Evolutionary conservation across 2,888 invertebrate species (phyloP).

Genomic region (Drosophila vallismaia): DNA sequence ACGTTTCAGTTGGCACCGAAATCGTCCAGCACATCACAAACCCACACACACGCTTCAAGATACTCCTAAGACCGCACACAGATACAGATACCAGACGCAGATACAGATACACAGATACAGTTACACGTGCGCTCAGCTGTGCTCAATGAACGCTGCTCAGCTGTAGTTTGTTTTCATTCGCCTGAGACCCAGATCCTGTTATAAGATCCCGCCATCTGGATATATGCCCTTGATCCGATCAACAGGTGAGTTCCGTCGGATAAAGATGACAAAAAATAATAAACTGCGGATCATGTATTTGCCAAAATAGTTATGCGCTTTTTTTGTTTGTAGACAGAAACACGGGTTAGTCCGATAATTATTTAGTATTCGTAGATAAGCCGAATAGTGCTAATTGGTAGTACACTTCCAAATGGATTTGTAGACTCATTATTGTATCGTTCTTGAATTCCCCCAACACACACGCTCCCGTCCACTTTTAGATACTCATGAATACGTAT

Average conservation of each 20-base stretch:
- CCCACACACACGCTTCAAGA: slow-evolving; percentile 4
- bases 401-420: slow-evolving; percentile 8
- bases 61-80: slow-evolving; percentile 19
- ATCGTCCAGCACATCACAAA: slow-evolving; percentile 5
- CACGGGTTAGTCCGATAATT: slow-evolving; percentile 36
- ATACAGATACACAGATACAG: slow-evolving; percentile 38
- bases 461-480: slow-evolving; percentile 1
- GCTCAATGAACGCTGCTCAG: slow-evolving; percentile 51
- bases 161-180: slow-evolving; percentile 70
- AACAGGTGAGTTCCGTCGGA: slow-evolving; percentile 51
- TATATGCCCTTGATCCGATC: slow-evolving; percentile 49
- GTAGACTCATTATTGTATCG: slow-evolving; percentile 16
- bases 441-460: slow-evolving; percentile 20
- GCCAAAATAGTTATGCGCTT: slow-evolving; percentile 30
- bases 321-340: slow-evolving; percentile 38
- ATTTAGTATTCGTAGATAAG: slow-evolving; percentile 20
- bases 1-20: slow-evolving; percentile 34
- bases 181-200: slow-evolving; percentile 51
- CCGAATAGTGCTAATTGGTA: slow-evolving; percentile 32
- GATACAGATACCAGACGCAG: slow-evolving; percentile 18
- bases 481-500: slow-evolving; percentile 1
- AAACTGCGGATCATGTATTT: slow-evolving; percentile 2
- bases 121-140: slow-evolving; percentile 63
- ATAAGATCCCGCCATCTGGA: slow-evolving; percentile 17
- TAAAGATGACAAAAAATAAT: not conserved